phyloP scores from a whole-genome alignment of 2,888 invertebrate genomes.

The Sarcophaga carnaria region DNA sequence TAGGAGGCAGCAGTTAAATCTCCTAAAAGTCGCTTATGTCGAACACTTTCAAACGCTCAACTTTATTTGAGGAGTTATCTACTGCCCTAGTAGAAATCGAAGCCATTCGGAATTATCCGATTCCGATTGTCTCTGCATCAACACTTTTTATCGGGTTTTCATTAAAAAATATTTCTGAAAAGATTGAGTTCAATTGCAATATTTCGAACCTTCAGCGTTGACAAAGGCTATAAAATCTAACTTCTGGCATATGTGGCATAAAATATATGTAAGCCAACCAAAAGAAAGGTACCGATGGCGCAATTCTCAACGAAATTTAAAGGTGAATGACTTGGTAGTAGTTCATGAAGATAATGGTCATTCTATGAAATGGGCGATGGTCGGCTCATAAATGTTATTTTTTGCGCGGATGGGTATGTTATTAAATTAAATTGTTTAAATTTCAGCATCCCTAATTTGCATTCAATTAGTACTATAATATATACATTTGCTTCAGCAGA shows the following conservation, averaged over 20 bases:
- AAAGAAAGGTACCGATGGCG: conserved; percentile 36
- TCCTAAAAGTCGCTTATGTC: no score
- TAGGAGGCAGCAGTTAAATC: no score
- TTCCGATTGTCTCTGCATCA: conserved; percentile 53
- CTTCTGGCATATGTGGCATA: conserved; percentile 48
- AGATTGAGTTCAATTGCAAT: background rate
- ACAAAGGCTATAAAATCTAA: conserved; percentile 41
- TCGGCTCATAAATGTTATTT: background rate
- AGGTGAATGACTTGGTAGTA: conserved; percentile 24
- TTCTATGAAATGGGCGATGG: conserved; percentile 40
- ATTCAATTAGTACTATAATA: no score
- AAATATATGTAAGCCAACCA: conserved; percentile 26
- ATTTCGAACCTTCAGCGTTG: conserved; percentile 22
- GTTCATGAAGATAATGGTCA: conserved; percentile 48
- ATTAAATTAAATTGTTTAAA: background rate
- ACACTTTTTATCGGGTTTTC: conserved; percentile 56
- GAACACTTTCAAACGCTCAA: no score
- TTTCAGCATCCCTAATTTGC: no score
- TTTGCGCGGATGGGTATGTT: background rate
- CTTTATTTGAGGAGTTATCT: no score
- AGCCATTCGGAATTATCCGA: no score
- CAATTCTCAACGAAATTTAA: conserved; percentile 19
- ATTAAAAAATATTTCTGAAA: no score
- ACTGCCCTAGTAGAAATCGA: no score
- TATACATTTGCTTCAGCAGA: no score